A percentile compares a stretch with the other conserved stretches of the same genome.
Evolutionary conservation across 2,797 vertebrate species (phyloP).

Genomic region (Dryobates pubescens): DNA sequence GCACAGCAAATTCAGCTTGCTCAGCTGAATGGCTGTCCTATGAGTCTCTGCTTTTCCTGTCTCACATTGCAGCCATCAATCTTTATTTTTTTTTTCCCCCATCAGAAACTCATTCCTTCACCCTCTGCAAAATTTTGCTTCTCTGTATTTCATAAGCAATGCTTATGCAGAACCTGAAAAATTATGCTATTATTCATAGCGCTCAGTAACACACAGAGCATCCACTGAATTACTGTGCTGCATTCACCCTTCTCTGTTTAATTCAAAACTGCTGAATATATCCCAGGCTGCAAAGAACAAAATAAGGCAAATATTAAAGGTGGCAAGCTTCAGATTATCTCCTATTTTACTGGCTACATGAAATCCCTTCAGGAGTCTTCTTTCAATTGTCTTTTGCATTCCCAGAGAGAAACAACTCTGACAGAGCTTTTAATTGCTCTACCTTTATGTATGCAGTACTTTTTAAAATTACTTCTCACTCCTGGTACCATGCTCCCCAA

Average conservation of each 20-base stretch:
- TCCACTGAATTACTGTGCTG: background rate
- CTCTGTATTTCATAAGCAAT: background rate
- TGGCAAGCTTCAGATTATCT: background rate
- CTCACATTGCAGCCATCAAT: background rate
- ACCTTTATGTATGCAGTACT: background rate
- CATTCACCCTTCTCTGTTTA: background rate
- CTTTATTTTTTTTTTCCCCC: background rate
- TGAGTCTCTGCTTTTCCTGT: background rate
- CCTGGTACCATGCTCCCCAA: background rate
- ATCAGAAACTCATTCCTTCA: background rate
- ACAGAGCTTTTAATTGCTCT: conserved; percentile 22
- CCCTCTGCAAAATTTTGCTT: background rate
- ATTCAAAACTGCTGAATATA: background rate
- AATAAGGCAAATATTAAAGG: background rate
- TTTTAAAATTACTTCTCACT: background rate
- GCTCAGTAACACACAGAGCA: background rate
- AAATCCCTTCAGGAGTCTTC: background rate
- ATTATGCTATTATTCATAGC: background rate
- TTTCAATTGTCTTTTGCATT: background rate
- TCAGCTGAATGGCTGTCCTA: background rate
- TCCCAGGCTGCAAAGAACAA: background rate
- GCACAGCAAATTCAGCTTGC: background rate
- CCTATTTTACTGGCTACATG: background rate
- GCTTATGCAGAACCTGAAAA: background rate
- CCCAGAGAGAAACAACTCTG: background rate